Evolutionary conservation across 2,113 vertebrate genomes (phyloP).

Genomic region (Rhineura floridana): DNA sequence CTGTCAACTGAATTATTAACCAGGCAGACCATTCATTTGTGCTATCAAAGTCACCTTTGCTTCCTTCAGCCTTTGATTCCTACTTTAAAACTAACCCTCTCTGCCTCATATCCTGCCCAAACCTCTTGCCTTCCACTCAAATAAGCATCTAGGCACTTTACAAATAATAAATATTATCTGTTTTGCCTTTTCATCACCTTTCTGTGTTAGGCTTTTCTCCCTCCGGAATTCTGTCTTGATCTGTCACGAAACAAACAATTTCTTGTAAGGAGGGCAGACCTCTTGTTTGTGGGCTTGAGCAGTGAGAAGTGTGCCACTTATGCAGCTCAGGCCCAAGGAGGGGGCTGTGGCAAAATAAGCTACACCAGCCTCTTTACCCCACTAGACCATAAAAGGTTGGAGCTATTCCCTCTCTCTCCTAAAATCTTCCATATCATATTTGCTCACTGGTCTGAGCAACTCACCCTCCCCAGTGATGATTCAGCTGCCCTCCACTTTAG

Average conservation of each 20-base stretch:
- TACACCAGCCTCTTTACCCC: background rate
- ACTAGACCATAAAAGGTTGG: background rate
- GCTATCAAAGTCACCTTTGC: background rate
- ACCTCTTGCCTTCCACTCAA: background rate
- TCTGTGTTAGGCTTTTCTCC: background rate
- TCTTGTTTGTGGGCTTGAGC: too few species aligned
- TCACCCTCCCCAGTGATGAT: too few species aligned
- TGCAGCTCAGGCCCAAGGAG: background rate
- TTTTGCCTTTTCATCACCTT: background rate
- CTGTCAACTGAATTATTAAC: background rate
- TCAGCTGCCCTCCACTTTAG: too few species aligned
- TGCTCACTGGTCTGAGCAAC: background rate
- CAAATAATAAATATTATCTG: background rate
- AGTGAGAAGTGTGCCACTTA: background rate
- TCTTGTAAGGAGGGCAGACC: background rate
- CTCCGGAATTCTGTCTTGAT: background rate
- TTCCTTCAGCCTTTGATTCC: background rate
- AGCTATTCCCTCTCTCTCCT: background rate
- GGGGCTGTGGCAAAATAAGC: background rate
- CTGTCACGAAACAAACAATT: background rate
- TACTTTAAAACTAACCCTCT: background rate
- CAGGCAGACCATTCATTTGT: background rate
- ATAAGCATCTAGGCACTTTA: background rate
- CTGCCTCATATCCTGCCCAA: background rate
- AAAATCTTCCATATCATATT: background rate